Conservation (phyloP, 92 coral and sea anemone genomes). For the Zoanthus solanderi region DNA sequence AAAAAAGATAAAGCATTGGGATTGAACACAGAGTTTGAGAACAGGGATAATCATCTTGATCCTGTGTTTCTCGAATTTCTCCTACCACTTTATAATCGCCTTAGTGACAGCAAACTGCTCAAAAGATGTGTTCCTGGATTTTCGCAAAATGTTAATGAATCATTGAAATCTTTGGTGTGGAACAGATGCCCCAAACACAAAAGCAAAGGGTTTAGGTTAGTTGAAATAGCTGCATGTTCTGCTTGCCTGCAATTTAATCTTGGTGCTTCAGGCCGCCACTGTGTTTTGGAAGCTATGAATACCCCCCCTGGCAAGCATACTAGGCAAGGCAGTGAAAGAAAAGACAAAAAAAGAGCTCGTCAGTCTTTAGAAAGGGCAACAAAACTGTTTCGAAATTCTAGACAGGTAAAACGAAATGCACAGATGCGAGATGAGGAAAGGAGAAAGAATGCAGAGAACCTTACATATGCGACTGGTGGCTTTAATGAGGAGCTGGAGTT, state of each 20-base stretch:
- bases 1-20: slow-evolving; percentile 32
- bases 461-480: slow-evolving; percentile 8
- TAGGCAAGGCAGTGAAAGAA: slow-evolving; percentile 23
- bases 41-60: slow-evolving; percentile 8
- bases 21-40: slow-evolving; percentile 11
- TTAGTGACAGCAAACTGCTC: slow-evolving; percentile 17
- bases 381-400: slow-evolving; percentile 17
- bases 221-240: slow-evolving; percentile 26
- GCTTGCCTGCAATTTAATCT: slow-evolving; percentile 17
- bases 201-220: slow-evolving; percentile 8
- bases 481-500: slow-evolving; percentile 21
- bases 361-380: slow-evolving; percentile 35
- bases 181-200: slow-evolving; percentile 14
- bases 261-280: slow-evolving; percentile 26
- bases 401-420: slow-evolving; percentile 24
- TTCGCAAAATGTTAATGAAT: slow-evolving; percentile 21
- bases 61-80: slow-evolving; percentile 21
- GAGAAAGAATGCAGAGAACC: slow-evolving; percentile 6
- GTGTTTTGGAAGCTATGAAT: slow-evolving; percentile 1
- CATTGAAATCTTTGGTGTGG: background rate
- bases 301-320: slow-evolving; percentile 32
- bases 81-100: background rate
- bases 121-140: slow-evolving; percentile 27
- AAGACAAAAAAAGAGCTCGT: slow-evolving; percentile 15
- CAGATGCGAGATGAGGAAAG: slow-evolving; percentile 27